These are phyloP conservation scores for Protosalanx chinensis DNA, from an alignment of 2,797 vertebrate species.

Conservation along the genomic window DNA sequence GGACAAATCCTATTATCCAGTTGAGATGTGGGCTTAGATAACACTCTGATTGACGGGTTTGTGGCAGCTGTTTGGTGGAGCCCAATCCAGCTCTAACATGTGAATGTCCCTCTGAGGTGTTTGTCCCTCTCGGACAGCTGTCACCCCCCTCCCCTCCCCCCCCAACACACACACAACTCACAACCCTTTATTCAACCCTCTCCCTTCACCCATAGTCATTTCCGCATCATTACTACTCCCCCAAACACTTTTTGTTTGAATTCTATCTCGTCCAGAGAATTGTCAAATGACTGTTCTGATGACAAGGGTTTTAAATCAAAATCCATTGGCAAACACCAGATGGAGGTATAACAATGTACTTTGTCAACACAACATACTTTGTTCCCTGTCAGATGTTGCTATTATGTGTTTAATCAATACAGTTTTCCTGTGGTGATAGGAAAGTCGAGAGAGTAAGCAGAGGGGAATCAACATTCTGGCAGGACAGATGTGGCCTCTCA, in stretches of 20 bases:
- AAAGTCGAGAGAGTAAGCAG: not conserved
- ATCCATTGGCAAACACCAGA: not conserved
- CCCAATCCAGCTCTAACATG: slow-evolving; percentile 4
- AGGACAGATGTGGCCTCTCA: slow-evolving; percentile 32
- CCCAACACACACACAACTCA: slow-evolving; percentile 4
- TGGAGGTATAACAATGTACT: not conserved
- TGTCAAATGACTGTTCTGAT: not conserved
- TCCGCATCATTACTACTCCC: slow-evolving; percentile 56
- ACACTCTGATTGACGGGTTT: slow-evolving; percentile 57
- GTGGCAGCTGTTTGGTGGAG: slow-evolving; percentile 61
- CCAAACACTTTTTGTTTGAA: no score
- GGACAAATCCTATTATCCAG: slow-evolving; percentile 38
- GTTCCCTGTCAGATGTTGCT: not conserved
- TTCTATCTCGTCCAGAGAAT: not conserved
- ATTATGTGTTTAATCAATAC: not conserved
- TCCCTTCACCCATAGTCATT: slow-evolving; percentile 31
- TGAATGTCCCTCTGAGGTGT: slow-evolving; percentile 43
- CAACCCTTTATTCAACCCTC: slow-evolving; percentile 44
- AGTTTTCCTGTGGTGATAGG: not conserved
- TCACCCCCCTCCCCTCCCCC: slow-evolving; percentile 24
- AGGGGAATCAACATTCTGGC: not conserved
- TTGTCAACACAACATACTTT: not conserved
- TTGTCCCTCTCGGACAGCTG: slow-evolving; percentile 66
- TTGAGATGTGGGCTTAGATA: slow-evolving; percentile 56
- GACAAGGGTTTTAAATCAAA: not conserved